Conservation (phyloP, 2,113 vertebrate genomes). For the Boleophthalmus pectinirostris region DNA sequence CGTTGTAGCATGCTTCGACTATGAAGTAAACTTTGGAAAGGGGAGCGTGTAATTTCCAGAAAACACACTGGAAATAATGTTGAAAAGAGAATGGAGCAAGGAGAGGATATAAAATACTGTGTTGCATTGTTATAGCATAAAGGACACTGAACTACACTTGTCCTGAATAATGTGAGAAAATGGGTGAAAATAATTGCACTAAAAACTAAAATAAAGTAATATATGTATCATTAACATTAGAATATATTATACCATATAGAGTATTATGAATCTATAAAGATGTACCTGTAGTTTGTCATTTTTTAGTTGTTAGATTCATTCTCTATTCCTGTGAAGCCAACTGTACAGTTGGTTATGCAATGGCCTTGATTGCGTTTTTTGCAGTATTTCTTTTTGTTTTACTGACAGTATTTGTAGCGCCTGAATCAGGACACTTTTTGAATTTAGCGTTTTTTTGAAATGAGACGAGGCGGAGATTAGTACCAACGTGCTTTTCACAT, state of each 20-base stretch:
- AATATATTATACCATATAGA: slow-evolving; percentile 6
- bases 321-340: slow-evolving; percentile 10
- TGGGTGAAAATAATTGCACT: slow-evolving; percentile 3
- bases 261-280: slow-evolving; percentile 4
- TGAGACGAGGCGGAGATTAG: slow-evolving; percentile 11
- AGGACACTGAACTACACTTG: neutral
- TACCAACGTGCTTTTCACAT: slow-evolving; percentile 21
- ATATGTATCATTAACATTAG: slow-evolving; percentile 1
- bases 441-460: slow-evolving; percentile 16
- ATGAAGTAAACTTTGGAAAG: neutral
- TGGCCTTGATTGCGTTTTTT: slow-evolving; percentile 13
- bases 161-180: slow-evolving; percentile 6
- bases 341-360: slow-evolving; percentile 24
- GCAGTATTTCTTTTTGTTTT: slow-evolving; percentile 8
- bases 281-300: neutral
- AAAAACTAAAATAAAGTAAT: slow-evolving; percentile 8
- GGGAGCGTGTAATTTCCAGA: neutral
- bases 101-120: neutral
- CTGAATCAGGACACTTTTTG: slow-evolving; percentile 24
- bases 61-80: neutral
- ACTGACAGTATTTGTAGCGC: slow-evolving; percentile 6
- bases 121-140: slow-evolving; percentile 2
- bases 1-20: neutral
- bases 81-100: neutral
- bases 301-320: neutral